Base-by-base conservation (phyloP, 2,888 invertebrate genomes). In the Embidobia sp. region DNA sequence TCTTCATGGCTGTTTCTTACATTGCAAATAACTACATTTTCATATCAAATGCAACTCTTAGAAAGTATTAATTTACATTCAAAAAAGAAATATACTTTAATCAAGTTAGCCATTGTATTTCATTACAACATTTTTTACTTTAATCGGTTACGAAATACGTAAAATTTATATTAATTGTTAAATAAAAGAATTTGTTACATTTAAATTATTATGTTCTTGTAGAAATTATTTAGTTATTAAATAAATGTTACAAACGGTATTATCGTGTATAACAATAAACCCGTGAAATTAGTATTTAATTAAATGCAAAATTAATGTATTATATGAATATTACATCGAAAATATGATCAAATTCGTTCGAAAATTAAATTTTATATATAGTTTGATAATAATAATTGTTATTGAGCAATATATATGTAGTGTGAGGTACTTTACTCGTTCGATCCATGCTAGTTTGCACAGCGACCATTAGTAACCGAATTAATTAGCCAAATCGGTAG, bases 401-500 rank as follows among this genome's bases (percentile, higher is more conserved):
- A 69, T 75, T 67, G 59, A 75, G 69, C 57, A 63, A 69, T 75
- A 48, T 44, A 29, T 29, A 16, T 37, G 57, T 31, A 35, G 35
- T 44, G 31, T 26, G 67, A 48, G 69, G 55, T 57, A 42, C 55
- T 57, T 69, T 49, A 61, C 66, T 44, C 57, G 72, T 78, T 78
- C 78, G 78, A 78, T 78, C 66, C 66, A 51, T 40, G 75, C 51
- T 66, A 40, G 63, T 59, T 73, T 73, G 72, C 76, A 37, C 73
- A 70, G 79, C 61, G 66, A 75, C 82, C 87, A 88, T 88, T 87
- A 86, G 85, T 88, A 87, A 88, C 85, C 87, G 86, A 88, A 88
- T 87, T 88, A 88, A 88, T 88, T 88, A 86, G 86, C 85, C 86
- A 87, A 87, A 88, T 88, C 86, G 88, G 84, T 87, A 85, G 84